Evolutionary conservation across 2,797 vertebrate species (phyloP), one percentile per base, ranked within the genome.

Genomic region (Siniperca scherzeri): DNA sequence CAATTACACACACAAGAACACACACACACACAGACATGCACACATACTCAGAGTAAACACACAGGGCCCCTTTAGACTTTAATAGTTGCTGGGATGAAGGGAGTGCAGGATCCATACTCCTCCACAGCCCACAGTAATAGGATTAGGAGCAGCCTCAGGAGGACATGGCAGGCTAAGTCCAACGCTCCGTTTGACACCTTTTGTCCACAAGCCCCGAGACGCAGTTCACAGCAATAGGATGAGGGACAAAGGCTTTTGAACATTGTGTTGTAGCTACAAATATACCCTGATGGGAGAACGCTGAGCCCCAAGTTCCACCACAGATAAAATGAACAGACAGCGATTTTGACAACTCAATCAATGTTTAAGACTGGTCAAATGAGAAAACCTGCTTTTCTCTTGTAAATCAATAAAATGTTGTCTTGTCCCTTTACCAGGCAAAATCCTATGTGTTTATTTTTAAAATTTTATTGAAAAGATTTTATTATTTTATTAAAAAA

Each of bases 131-230:
- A 70, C 81, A 80, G 88, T 96, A 95, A 96, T 94, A 94, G 94
- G 95, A 96, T 96, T 96, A 95, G 90, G 85, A 88, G 75, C 78
- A 44, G 88, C 86, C 91, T 80, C 82, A n/a, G 89, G 83, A 91
- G 82, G 86, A 92, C 90, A 71, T 86, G 85, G 91, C 85, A 79
- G 85, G 86, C 83, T 91, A 84, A 92, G 91, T 93, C 93, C 93
- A 91, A 88, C 67, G 89, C 94, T 91, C 90, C 67, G 68, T 93
- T 94, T 93, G 94, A 94, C 92, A 93, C 90, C 94, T 95, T 95
- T 95, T 96, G 95, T 95, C 89, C 78, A 77, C 66, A 0, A 83
- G 69, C 91, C 91, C 91, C 68, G 87, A 92, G 94, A 94, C 53
- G 72, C 89, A 87, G 91, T 86, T 92, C 91, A 80, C 81, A 77